Conservation (phyloP, 2,888 invertebrate species). For the Lathronympha strigana region DNA sequence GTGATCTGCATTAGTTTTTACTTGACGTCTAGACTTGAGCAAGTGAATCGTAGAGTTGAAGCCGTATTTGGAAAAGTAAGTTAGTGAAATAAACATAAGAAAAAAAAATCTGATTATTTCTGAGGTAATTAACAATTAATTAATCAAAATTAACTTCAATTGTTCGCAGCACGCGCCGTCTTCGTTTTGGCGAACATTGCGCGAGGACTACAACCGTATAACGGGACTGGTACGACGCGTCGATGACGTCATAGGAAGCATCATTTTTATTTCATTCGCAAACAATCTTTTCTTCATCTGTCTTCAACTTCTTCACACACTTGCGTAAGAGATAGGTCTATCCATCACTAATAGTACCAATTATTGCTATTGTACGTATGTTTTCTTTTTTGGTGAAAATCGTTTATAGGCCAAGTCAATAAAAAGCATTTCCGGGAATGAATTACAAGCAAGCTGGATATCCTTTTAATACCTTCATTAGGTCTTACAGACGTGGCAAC, state of each 20-base stretch:
- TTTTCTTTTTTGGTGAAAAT: too few species aligned
- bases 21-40: constrained; percentile 84
- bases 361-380: too few species aligned
- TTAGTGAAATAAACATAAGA: neutral
- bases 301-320: constrained; percentile 86
- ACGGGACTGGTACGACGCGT: constrained; percentile 82
- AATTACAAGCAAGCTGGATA: too few species aligned
- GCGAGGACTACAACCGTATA: constrained; percentile 86
- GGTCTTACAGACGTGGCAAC: too few species aligned
- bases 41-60: constrained; percentile 78
- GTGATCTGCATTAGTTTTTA: constrained; percentile 87
- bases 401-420: too few species aligned
- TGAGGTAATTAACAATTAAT: too few species aligned
- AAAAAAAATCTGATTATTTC: neutral
- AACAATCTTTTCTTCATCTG: constrained; percentile 88
- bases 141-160: neutral
- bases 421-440: too few species aligned
- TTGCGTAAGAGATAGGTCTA: constrained; percentile 78
- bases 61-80: constrained; percentile 57
- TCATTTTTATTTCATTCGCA: constrained; percentile 86
- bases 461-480: too few species aligned
- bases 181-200: constrained; percentile 58
- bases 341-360: too few species aligned
- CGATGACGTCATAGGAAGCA: constrained; percentile 83
- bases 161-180: constrained; percentile 54